Conservation (phyloP, 2,113 vertebrate species). For the Nematolebias whitei region DNA sequence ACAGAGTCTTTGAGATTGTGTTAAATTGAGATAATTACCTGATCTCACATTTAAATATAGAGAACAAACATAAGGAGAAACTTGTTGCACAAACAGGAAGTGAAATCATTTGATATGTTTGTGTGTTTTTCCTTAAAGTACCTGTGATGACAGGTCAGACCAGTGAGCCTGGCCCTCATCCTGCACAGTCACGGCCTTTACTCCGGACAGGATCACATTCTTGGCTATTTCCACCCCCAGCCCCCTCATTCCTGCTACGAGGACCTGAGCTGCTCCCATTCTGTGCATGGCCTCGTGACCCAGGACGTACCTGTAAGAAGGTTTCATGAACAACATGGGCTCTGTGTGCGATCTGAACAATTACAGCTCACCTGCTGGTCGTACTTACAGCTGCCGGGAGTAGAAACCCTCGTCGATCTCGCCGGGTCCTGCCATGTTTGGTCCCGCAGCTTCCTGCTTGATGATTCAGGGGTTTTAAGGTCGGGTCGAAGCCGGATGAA, state of each 20-base stretch:
- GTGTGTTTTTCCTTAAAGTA: conserved; percentile 10
- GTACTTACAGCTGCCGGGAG: conserved; percentile 88
- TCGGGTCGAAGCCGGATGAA: not conserved
- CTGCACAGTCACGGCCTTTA: conserved; percentile 86
- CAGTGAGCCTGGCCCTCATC: conserved; percentile 74
- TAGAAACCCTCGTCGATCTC: conserved; percentile 80
- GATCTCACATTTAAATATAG: not conserved
- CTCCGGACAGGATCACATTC: conserved; percentile 87
- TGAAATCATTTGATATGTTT: not conserved
- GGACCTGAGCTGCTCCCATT: conserved; percentile 77
- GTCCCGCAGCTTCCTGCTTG: not conserved
- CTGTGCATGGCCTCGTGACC: conserved; percentile 80
- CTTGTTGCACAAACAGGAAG: not conserved
- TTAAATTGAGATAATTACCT: too few species aligned
- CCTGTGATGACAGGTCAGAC: conserved; percentile 86
- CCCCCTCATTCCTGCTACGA: conserved; percentile 87
- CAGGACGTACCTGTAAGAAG: conserved; percentile 84
- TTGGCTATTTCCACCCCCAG: conserved; percentile 90
- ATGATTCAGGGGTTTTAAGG: not conserved
- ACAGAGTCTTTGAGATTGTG: not conserved
- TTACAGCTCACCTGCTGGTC: not conserved
- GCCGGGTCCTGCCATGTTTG: conserved; percentile 45
- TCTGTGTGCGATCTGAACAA: fast-evolving
- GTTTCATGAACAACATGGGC: not conserved
- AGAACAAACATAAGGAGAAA: not conserved